Percentiles rank a stretch among this genome's conserved stretches.
These are phyloP conservation scores for Gobio gobio DNA, from an alignment of 2,113 vertebrate genomes.

Conservation along the genomic window DNA sequence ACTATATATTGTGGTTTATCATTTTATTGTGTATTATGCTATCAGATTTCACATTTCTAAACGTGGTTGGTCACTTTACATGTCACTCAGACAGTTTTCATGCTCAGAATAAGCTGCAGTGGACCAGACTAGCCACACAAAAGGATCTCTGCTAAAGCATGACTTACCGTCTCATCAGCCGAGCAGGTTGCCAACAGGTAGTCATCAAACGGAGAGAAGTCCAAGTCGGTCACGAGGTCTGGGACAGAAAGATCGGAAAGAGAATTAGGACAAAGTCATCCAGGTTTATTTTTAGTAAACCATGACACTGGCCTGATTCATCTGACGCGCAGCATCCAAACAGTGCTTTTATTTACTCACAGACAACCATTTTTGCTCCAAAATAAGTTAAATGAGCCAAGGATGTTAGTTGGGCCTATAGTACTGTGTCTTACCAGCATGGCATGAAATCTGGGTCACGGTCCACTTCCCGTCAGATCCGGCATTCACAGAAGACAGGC, in stretches of 20 bases:
- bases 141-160: not conserved
- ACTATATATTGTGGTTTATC: too few species aligned
- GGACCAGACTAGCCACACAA: not conserved
- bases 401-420: not conserved
- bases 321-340: not conserved
- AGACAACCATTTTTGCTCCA: not conserved
- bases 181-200: slow-evolving; percentile 88
- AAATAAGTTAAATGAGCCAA: not conserved
- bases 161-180: slow-evolving; percentile 84
- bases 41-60: not conserved
- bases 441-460: slow-evolving; percentile 83
- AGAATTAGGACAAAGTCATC: slow-evolving; percentile 24
- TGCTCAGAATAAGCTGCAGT: not conserved
- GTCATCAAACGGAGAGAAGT: slow-evolving; percentile 94
- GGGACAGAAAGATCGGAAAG: slow-evolving; percentile 43
- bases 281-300: slow-evolving; percentile 34
- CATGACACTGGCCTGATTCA: not conserved
- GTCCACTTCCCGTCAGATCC: slow-evolving; percentile 78
- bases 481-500: slow-evolving; percentile 79
- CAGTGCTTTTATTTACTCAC: not conserved
- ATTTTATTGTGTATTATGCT: too few species aligned
- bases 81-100: not conserved
- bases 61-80: not conserved
- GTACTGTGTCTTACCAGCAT: slow-evolving; percentile 80
- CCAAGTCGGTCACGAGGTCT: slow-evolving; percentile 92